Evolutionary conservation across 2,888 invertebrate genomes (phyloP).

Genomic region (Xanthia togata): DNA sequence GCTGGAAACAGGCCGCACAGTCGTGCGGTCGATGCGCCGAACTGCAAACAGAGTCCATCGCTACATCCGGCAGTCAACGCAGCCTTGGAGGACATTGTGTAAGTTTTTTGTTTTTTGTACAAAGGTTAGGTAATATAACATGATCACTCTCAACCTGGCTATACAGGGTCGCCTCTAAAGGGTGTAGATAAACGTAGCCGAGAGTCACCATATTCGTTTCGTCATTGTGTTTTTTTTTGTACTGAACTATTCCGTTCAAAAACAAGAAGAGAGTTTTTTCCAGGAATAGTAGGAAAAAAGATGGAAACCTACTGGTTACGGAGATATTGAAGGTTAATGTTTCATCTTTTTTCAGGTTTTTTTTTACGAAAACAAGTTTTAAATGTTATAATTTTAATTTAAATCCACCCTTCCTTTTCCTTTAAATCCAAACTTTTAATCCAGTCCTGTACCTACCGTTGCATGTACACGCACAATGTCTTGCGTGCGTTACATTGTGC

Average conservation of each 20-base stretch:
- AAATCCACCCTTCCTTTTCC: no score
- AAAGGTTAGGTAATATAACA: neutral
- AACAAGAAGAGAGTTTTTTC: no score
- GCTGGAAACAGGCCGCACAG: conserved; percentile 10
- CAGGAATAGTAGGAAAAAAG: no score
- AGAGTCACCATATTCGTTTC: neutral
- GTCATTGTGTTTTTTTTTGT: neutral
- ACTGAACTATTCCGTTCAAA: no score
- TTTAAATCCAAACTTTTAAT: neutral
- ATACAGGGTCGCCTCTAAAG: no score
- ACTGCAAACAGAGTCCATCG: conserved; percentile 30
- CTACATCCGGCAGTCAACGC: conserved; percentile 50
- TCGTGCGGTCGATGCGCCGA: conserved; percentile 12
- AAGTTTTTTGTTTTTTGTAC: conserved; percentile 38
- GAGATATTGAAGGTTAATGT: no score
- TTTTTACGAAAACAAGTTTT: no score
- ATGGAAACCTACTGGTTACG: neutral
- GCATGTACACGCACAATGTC: neutral
- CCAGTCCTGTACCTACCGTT: neutral
- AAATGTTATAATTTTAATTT: no score
- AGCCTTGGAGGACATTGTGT: conserved; percentile 58
- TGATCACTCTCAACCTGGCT: no score
- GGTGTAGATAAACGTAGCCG: neutral
- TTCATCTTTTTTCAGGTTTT: no score
- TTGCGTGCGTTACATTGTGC: neutral